Evolutionary conservation across 1,140 invertebrate genomes (phyloP).

Genomic region (Drosophila mauritiana): DNA sequence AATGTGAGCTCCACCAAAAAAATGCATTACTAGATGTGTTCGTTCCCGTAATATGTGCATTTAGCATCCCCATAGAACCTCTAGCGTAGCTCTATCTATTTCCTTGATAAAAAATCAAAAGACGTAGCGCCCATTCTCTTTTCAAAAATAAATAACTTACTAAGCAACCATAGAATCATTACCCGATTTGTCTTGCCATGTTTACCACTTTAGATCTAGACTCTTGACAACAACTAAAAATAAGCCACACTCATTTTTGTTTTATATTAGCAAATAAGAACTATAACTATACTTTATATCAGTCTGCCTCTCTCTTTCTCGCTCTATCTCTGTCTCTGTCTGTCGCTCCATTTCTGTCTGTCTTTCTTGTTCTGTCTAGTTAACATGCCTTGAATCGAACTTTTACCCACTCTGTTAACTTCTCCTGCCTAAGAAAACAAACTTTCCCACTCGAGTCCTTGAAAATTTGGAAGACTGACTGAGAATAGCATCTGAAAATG

Average conservation of each 20-base stretch:
- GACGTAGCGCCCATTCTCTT: neutral
- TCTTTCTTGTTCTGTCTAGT: conserved; percentile 39
- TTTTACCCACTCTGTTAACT: conserved; percentile 43
- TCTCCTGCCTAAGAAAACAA: conserved; percentile 27
- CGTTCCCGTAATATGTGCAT: conserved; percentile 37
- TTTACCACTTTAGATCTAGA: conserved; percentile 47
- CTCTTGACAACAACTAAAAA: conserved; percentile 20
- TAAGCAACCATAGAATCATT: neutral
- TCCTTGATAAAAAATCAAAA: neutral
- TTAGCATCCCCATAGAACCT: conserved; percentile 45
- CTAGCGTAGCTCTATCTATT: conserved; percentile 34
- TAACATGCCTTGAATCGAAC: conserved; percentile 48
- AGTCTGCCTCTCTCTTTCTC: conserved; percentile 22
- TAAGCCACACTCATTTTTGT: conserved; percentile 12
- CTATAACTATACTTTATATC: conserved; percentile 10
- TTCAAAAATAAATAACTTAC: neutral
- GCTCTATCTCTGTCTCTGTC: conserved; percentile 11
- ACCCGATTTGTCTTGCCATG: conserved; percentile 25
- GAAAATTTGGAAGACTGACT: conserved; percentile 43
- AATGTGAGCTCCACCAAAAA: conserved; percentile 65
- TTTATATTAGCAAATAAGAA: neutral
- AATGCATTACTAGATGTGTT: conserved; percentile 55
- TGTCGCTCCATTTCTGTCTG: conserved; percentile 10
- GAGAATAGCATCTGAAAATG: conserved; percentile 22
- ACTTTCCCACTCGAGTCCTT: conserved; percentile 47